Evolutionary conservation across 2,888 invertebrate genomes (phyloP), one percentile per base, ranked within the genome.

Genomic region (Rhodophaea formosa): DNA sequence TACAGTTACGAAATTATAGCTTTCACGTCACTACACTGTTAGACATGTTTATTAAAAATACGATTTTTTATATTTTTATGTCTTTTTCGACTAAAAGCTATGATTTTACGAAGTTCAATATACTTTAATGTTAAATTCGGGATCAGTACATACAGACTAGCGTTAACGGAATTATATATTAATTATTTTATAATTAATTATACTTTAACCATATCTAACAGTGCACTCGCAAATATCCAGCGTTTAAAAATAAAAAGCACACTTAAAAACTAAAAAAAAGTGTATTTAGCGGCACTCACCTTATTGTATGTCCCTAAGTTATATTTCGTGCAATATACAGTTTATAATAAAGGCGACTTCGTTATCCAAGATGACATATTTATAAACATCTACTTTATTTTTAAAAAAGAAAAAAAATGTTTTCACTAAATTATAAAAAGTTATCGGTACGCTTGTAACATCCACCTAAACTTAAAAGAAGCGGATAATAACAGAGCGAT

Each of bases 251-350:
- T 80, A 79, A 85, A 82, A 86, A 88, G 84, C 86, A 81, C 82
- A 71, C 86, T 85, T 87, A 88, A 58, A 73, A 65, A 78, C 84
- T 86, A 87, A 72, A 71, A 80, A 84, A 82, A 77, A 75, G 29
- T 35, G 77, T 68, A 68, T 3, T 70, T 72, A 70, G 76, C 74
- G 70, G 77, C 74, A 51, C 51, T 51, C 49, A 35, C 32, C 49
- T 16, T 51, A 51, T 74, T 82, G 81, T 68, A 65, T 63, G 70
- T 71, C 69, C 69, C 65, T 67, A 66, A 64, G 65, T 69, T 68
- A 67, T 66, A 67, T 69, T 75, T 75, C 77, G 73, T 76, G 35
- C 51, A 77, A 71, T 77, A 75, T 78, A 79, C 78, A 80, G 69
- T 65, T 39, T 73, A 70, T 67, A 17, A 58, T 59, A 53, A 55